phyloP scores from a whole-genome alignment of 2,797 vertebrate genomes.

The Cottoperca gobio region DNA sequence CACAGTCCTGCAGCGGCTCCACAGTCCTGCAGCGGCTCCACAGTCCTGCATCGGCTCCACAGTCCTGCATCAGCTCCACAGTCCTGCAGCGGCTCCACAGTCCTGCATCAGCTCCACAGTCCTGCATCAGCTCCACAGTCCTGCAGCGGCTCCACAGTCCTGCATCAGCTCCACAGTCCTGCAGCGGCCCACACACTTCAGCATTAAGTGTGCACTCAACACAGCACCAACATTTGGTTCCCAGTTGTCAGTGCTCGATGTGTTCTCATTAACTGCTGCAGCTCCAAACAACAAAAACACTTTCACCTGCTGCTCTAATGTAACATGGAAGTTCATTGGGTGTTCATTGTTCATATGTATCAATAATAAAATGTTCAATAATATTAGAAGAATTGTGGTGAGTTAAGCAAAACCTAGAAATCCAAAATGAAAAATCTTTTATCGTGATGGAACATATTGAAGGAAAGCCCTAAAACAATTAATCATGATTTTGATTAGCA shows the following conservation, averaged over 20 bases:
- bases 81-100: no score
- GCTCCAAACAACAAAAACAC: neutral
- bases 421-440: neutral
- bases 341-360: no score
- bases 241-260: neutral
- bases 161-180: conserved; percentile 4
- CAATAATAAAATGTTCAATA: neutral
- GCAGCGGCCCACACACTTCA: conserved; percentile 34
- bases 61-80: no score
- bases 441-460: neutral
- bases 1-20: conserved; percentile 6
- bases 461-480: neutral
- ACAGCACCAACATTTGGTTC: conserved; percentile 18
- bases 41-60: no score
- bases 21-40: no score
- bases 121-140: no score
- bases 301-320: neutral
- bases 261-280: conserved; percentile 5
- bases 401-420: neutral
- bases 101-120: no score
- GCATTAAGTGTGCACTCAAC: conserved; percentile 30
- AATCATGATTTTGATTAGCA: neutral
- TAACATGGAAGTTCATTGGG: no score
- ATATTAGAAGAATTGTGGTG: no score
- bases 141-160: no score